Base-by-base conservation (phyloP, 2,888 invertebrate genomes). In the Chaitophorus viminalis region DNA sequence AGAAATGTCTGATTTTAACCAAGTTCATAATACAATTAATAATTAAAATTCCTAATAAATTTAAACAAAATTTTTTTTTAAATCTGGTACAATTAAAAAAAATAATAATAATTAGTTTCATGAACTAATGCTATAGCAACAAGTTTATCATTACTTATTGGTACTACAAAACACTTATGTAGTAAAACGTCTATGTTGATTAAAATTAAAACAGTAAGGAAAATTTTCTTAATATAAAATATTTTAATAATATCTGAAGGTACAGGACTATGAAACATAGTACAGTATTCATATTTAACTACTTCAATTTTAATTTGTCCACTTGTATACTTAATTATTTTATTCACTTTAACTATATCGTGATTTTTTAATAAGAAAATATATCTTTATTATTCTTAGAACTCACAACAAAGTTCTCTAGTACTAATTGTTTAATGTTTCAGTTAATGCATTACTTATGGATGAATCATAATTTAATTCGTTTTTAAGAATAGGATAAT, bases 391-490 rank as follows among this genome's bases (percentile, higher is more conserved):
- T 21, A 72, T 36, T 72, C 21, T 72, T 72, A 36, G 33, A 33
- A 25, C 72, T 72, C 21, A 72, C 18, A 21, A 72, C 33, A 72
- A 72, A 72, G 33, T 72, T 36, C 5, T 72, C 33, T 72, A 72
- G 21, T 33, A 36, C 36, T 21, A 72, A 4, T 72, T 72, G 33
- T 21, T 72, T 36, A 72, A 72, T 8, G 72, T 72, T 33, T 72
- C 72, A 72, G 33, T 72, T 33, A 36, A 72, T 33, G 36, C 18
- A 33, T 33, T 72, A 72, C 33, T 72, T n/a, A n/a, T n/a, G n/a
- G n/a, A n/a, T n/a, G n/a, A n/a, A n/a, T n/a, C n/a, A n/a, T n/a
- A 72, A 36, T 72, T 72, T 72, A 72, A 33, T 72, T 72, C 36
- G 21, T 36, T 33, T 36, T 72, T 72, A 36, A 72, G 25, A 21